Percentiles rank a stretch among this genome's conserved stretches.
Conservation (phyloP, 1,140 invertebrate genomes). For the Trachymyrmex septentrionalis region DNA sequence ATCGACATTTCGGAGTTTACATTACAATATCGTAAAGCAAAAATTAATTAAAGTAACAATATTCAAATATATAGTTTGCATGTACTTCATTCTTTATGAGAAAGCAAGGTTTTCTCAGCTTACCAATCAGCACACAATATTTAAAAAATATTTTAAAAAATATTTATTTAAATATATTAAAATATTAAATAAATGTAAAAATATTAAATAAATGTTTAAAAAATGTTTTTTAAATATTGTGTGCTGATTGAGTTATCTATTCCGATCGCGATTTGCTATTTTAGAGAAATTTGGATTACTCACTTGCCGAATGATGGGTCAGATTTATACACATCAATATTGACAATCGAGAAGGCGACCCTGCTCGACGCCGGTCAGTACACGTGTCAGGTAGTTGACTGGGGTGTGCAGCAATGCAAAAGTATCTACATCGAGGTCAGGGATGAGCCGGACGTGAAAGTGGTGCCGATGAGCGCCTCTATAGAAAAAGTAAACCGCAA, state of each 20-base stretch:
- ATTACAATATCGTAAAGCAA: neutral
- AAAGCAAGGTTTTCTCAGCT: too few species aligned
- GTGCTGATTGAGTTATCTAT: neutral
- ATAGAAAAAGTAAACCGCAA: conserved; percentile 88
- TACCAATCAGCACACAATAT: too few species aligned
- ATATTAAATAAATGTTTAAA: too few species aligned
- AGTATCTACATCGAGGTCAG: conserved; percentile 90
- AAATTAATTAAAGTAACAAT: neutral
- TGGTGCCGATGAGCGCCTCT: conserved; percentile 91
- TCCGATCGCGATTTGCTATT: neutral
- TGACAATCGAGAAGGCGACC: conserved; percentile 90
- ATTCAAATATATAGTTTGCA: neutral
- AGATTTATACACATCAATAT: conserved; percentile 90
- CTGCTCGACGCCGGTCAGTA: conserved; percentile 91
- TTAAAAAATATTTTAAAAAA: too few species aligned
- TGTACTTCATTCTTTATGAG: neutral
- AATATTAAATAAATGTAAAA: too few species aligned
- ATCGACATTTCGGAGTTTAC: neutral
- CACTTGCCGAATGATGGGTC: conserved; percentile 88
- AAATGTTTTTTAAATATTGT: too few species aligned
- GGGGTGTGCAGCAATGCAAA: conserved; percentile 91
- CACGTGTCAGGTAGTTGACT: conserved; percentile 91
- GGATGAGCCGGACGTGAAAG: conserved; percentile 89
- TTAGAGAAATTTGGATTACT: conserved; percentile 85
- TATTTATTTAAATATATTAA: too few species aligned